Evolutionary conservation across 2,113 vertebrate genomes (phyloP).

Genomic region (Chaenogobius annularis): DNA sequence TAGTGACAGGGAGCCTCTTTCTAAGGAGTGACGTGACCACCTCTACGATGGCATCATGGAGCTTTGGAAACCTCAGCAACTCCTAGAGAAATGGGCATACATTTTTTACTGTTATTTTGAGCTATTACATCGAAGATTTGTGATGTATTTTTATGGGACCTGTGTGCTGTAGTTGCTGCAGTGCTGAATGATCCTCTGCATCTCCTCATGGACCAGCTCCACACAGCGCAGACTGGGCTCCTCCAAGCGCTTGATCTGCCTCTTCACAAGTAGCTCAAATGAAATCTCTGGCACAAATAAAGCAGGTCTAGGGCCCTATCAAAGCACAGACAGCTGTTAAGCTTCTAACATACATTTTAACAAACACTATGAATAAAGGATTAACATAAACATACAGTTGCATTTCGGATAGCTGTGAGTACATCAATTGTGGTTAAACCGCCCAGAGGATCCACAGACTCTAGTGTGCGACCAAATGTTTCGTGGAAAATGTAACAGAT

Average conservation of each 20-base stretch:
- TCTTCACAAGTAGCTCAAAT: constrained; percentile 94
- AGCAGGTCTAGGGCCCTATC: constrained; percentile 93
- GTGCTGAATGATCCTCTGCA: constrained; percentile 98
- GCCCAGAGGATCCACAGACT: constrained; percentile 94
- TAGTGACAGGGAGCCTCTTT: constrained; percentile 92
- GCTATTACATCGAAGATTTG: background rate
- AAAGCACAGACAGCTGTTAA: background rate
- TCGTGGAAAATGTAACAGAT: constrained; percentile 99
- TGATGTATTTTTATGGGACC: constrained; percentile 66
- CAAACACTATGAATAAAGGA: background rate
- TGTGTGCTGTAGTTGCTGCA: constrained; percentile 98
- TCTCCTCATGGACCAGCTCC: constrained; percentile 97
- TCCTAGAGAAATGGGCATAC: constrained; percentile 77
- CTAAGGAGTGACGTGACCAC: constrained; percentile 95
- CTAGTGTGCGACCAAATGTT: constrained; percentile 95
- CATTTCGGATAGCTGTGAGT: constrained; percentile 97
- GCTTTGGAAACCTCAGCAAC: constrained; percentile 93
- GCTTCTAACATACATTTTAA: background rate
- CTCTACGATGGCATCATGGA: constrained; percentile 98
- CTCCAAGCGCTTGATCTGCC: constrained; percentile 95
- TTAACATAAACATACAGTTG: constrained; percentile 83
- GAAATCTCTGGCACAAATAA: constrained; percentile 97
- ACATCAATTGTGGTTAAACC: constrained; percentile 97
- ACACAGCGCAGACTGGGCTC: constrained; percentile 97
- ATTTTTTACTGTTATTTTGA: background rate